Conservation (phyloP, 2,113 vertebrate species). For the Penelope pileata region DNA sequence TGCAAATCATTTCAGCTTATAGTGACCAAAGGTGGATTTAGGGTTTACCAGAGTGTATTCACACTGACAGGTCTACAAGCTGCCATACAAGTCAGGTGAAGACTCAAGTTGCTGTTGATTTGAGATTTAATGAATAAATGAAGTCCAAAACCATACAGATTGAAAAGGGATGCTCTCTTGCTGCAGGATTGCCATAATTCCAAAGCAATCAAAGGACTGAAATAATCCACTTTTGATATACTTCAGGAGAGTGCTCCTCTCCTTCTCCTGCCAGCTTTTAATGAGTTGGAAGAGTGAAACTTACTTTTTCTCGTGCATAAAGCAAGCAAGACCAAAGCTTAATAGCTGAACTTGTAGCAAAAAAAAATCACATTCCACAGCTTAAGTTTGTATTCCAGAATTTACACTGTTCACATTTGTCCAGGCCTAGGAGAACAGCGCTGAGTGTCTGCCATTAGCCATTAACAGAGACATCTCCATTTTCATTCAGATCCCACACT, state of each 20-base stretch:
- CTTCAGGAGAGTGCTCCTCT: background rate
- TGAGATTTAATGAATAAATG: background rate
- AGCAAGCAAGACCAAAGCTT: background rate
- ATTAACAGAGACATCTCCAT: background rate
- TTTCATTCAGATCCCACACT: accelerated
- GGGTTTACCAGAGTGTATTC: background rate
- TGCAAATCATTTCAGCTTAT: conserved; percentile 14
- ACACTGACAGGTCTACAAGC: background rate
- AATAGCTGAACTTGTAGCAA: background rate
- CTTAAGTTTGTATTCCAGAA: background rate
- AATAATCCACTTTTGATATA: background rate
- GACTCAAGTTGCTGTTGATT: background rate
- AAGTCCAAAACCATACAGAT: background rate
- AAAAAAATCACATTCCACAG: background rate
- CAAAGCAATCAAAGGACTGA: background rate
- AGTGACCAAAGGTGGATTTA: conserved; percentile 36
- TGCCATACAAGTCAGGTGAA: conserved; percentile 32
- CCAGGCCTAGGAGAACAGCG: background rate
- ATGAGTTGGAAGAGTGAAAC: background rate
- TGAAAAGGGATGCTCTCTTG: background rate
- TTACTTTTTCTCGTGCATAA: background rate
- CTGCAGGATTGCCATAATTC: background rate
- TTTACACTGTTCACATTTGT: background rate
- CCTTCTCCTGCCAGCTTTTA: background rate
- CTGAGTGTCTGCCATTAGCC: background rate